phyloP scores from a whole-genome alignment of 2,888 invertebrate genomes.

The Caprella mutica region DNA sequence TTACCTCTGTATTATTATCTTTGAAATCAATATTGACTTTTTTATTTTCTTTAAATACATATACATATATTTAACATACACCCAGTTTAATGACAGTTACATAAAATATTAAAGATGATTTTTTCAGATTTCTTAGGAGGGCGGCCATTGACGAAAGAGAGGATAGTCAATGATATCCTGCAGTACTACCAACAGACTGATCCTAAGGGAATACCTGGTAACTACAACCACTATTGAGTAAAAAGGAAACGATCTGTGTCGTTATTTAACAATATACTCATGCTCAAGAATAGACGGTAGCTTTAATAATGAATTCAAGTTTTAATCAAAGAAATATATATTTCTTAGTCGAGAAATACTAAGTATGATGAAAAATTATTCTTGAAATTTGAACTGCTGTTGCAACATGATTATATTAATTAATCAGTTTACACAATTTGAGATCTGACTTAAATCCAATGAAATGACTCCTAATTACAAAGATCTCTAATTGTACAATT shows the following conservation, averaged over 20 bases:
- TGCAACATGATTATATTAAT: background rate
- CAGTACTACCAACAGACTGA: constrained; percentile 28
- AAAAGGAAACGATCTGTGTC: constrained; percentile 5
- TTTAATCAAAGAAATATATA: no score
- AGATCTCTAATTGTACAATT: background rate
- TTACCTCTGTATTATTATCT: no score
- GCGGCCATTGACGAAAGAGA: constrained; percentile 20
- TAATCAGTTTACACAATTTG: no score
- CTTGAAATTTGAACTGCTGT: background rate
- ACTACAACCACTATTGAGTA: background rate
- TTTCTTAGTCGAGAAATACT: no score
- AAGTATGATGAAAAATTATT: background rate
- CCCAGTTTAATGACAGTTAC: no score
- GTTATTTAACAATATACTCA: background rate
- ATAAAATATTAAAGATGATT: no score
- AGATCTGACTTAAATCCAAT: no score
- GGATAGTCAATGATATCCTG: constrained; percentile 18
- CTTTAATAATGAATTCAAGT: background rate
- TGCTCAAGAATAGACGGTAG: background rate
- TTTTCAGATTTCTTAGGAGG: constrained; percentile 12
- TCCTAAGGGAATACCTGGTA: constrained; percentile 30
- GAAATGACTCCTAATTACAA: no score
- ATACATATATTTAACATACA: no score
- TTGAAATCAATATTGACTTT: no score
- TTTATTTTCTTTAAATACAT: no score